These are phyloP conservation scores for Muscicapa adusta DNA, from an alignment of 2,113 vertebrate species.

Conservation along the genomic window DNA sequence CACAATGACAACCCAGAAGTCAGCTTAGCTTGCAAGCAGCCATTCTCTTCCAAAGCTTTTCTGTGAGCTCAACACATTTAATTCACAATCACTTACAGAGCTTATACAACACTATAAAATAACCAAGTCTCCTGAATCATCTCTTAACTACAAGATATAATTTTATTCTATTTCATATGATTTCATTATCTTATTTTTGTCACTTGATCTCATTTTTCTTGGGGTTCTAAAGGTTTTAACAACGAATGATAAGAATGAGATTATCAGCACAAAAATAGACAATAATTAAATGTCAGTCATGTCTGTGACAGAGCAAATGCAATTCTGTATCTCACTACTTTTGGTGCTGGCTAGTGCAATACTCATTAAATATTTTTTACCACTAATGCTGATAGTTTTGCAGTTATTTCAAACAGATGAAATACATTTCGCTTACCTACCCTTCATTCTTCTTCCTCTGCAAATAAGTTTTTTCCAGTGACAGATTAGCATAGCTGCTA, in stretches of 20 bases:
- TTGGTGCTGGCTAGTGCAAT: slow-evolving; percentile 63
- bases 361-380: slow-evolving; percentile 74
- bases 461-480: slow-evolving; percentile 54
- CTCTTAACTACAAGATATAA: slow-evolving; percentile 74
- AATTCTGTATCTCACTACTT: slow-evolving; percentile 73
- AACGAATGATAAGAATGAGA: slow-evolving; percentile 77
- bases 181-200: slow-evolving; percentile 81
- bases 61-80: slow-evolving; percentile 47
- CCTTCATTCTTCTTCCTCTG: slow-evolving; percentile 50
- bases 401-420: slow-evolving; percentile 48
- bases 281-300: slow-evolving; percentile 84
- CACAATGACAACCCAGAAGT: slow-evolving; percentile 40
- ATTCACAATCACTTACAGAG: slow-evolving; percentile 55
- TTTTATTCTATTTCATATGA: slow-evolving; percentile 77
- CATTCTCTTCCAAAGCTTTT: slow-evolving; percentile 45
- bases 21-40: slow-evolving; percentile 34
- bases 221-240: slow-evolving; percentile 75
- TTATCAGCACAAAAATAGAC: slow-evolving; percentile 79
- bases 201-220: slow-evolving; percentile 76
- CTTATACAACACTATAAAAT: slow-evolving; percentile 63
- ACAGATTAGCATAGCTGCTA: slow-evolving; percentile 64
- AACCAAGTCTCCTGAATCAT: slow-evolving; percentile 63
- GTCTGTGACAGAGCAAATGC: slow-evolving; percentile 72
- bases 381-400: slow-evolving; percentile 64
- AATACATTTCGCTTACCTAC: slow-evolving; percentile 50